Conservation (phyloP, 2,888 invertebrate genomes). For the Lasioglossum calceatum region DNA sequence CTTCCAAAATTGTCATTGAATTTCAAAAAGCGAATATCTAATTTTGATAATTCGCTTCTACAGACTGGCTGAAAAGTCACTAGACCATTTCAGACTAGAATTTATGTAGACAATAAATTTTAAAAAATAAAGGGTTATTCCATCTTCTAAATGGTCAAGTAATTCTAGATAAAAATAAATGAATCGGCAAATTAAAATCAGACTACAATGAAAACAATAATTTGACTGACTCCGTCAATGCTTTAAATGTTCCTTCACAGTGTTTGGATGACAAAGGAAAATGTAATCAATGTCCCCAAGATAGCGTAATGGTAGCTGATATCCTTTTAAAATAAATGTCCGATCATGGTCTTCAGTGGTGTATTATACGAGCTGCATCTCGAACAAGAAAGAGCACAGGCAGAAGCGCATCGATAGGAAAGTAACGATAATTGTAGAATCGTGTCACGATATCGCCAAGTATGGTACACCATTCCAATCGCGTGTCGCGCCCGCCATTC, state of each 20-base stretch:
- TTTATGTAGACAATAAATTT: too few relatives aligned
- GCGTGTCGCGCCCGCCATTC: constrained; percentile 22
- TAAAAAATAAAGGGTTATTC: too few relatives aligned
- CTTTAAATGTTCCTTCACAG: neutral
- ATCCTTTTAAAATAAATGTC: neutral
- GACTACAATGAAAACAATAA: neutral
- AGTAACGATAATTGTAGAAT: constrained; percentile 41
- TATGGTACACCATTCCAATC: constrained; percentile 15
- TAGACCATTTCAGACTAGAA: too few relatives aligned
- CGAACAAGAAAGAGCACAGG: constrained; percentile 19
- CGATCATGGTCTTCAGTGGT: neutral
- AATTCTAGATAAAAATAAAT: too few relatives aligned
- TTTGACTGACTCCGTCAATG: neutral
- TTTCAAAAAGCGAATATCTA: neutral
- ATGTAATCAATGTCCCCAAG: neutral
- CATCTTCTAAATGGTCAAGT: too few relatives aligned
- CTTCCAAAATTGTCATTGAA: neutral
- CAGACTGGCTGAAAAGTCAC: too few relatives aligned
- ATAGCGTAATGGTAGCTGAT: neutral
- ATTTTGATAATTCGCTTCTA: too few relatives aligned
- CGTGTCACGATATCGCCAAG: constrained; percentile 46
- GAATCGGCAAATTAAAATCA: neutral
- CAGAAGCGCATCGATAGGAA: constrained; percentile 39
- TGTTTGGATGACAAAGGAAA: neutral
- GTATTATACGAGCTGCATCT: neutral